These are phyloP conservation scores for Conus betulinus DNA, from an alignment of 1,140 invertebrate genomes.

Conservation along the genomic window DNA sequence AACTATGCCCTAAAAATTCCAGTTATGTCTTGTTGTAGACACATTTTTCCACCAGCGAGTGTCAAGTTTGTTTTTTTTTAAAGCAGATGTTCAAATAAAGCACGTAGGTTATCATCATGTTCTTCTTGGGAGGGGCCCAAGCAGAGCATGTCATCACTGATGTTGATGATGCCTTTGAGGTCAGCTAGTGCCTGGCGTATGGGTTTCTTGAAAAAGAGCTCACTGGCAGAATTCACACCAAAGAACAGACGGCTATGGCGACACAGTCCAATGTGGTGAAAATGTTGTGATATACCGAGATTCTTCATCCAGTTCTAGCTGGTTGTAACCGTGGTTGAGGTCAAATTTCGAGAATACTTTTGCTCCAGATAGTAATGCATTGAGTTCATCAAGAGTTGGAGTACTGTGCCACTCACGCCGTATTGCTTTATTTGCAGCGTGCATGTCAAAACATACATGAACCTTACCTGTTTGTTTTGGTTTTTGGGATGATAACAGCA, in stretches of 20 bases:
- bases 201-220: conserved; percentile 52
- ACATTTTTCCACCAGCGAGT: conserved; percentile 58
- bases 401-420: conserved; percentile 40
- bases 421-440: conserved; percentile 47
- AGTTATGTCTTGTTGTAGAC: conserved; percentile 46
- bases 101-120: conserved; percentile 53
- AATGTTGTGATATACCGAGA: conserved; percentile 50
- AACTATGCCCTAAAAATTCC: conserved; percentile 55
- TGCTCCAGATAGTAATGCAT: conserved; percentile 44
- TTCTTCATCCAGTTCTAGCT: conserved; percentile 40
- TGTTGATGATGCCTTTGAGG: conserved; percentile 43
- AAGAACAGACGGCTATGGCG: no score
- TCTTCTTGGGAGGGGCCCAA: conserved; percentile 42
- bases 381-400: conserved; percentile 27
- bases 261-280: conserved; percentile 43
- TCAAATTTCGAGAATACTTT: conserved; percentile 50
- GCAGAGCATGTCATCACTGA: conserved; percentile 57
- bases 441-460: conserved; percentile 52
- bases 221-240: no score
- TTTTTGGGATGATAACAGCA: conserved; percentile 18
- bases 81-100: conserved; percentile 46
- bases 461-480: conserved; percentile 30
- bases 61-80: conserved; percentile 55
- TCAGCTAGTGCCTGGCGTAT: conserved; percentile 33
- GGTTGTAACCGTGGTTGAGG: conserved; percentile 53